Conservation (phyloP, 2,113 vertebrate species). For the Loxodonta africana region DNA sequence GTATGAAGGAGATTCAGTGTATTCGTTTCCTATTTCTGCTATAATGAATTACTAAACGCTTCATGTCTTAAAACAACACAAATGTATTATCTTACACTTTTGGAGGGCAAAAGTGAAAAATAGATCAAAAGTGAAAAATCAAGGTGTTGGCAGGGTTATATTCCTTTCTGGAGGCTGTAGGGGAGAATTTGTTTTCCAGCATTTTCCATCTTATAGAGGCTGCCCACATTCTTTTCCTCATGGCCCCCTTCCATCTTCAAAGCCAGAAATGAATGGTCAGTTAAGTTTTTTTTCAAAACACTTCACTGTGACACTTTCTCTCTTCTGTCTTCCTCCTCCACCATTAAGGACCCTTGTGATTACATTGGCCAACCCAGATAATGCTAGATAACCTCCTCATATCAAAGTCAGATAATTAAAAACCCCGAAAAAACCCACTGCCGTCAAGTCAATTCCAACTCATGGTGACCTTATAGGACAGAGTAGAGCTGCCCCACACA, state of each 20-base stretch:
- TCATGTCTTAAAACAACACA: too few relatives aligned
- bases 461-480: too few relatives aligned
- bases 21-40: not conserved
- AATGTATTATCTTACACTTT: too few relatives aligned
- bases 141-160: too few relatives aligned
- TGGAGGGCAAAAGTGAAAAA: too few relatives aligned
- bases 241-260: not conserved
- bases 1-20: not conserved
- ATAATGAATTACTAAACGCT: not conserved
- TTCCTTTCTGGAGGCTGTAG: not conserved
- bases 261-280: not conserved
- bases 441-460: too few relatives aligned
- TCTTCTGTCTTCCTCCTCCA: not conserved
- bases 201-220: not conserved
- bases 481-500: too few relatives aligned
- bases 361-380: not conserved
- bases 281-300: not conserved
- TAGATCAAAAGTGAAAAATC: too few relatives aligned
- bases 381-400: not conserved
- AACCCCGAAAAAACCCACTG: too few relatives aligned
- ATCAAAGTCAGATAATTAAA: too few relatives aligned
- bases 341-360: not conserved
- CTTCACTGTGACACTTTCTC: not conserved
- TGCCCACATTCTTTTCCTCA: not conserved
- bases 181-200: not conserved